A percentile compares a stretch with the other conserved stretches of the same genome.
These are phyloP conservation scores for Pedicia rivosa DNA, from an alignment of 2,888 invertebrate genomes.

Conservation along the genomic window DNA sequence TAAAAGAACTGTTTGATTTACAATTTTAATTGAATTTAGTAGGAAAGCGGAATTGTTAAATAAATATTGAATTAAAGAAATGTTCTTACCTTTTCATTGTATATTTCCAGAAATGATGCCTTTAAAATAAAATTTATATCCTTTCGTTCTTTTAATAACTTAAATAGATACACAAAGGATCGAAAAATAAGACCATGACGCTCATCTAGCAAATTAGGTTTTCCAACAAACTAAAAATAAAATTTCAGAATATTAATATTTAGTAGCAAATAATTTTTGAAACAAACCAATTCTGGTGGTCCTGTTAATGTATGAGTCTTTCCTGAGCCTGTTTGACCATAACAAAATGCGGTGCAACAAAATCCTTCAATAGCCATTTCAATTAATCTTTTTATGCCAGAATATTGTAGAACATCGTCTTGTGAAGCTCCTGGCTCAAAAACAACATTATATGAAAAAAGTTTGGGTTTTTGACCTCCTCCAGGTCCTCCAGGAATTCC, in stretches of 20 bases:
- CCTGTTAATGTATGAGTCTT: slow-evolving; percentile 94
- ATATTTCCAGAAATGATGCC: slow-evolving; percentile 90
- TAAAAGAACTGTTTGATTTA: no score
- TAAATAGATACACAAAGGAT: slow-evolving; percentile 79
- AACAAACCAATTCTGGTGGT: slow-evolving; percentile 63
- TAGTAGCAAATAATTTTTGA: not conserved
- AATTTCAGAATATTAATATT: slow-evolving; percentile 2
- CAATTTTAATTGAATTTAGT: no score
- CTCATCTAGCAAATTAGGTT: slow-evolving; percentile 47
- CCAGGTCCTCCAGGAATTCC: slow-evolving; percentile 32
- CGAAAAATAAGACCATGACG: slow-evolving; percentile 81
- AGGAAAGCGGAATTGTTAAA: no score
- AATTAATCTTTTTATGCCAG: slow-evolving; percentile 75
- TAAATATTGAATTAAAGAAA: no score
- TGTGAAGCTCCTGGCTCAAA: slow-evolving; percentile 83
- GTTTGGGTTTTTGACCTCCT: slow-evolving; percentile 54
- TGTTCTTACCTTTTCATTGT: slow-evolving; percentile 91
- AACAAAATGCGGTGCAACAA: slow-evolving; percentile 87
- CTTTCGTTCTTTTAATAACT: slow-evolving; percentile 58
- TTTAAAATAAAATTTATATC: slow-evolving; percentile 70
- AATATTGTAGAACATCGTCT: slow-evolving; percentile 71
- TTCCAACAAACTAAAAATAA: slow-evolving; percentile 41
- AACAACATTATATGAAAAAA: slow-evolving; percentile 90
- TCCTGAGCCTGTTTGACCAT: slow-evolving; percentile 93
- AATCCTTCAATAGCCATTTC: slow-evolving; percentile 93